Evolutionary conservation across 2,113 vertebrate genomes (phyloP).

Genomic region (Tretioscincus oriximinensis): DNA sequence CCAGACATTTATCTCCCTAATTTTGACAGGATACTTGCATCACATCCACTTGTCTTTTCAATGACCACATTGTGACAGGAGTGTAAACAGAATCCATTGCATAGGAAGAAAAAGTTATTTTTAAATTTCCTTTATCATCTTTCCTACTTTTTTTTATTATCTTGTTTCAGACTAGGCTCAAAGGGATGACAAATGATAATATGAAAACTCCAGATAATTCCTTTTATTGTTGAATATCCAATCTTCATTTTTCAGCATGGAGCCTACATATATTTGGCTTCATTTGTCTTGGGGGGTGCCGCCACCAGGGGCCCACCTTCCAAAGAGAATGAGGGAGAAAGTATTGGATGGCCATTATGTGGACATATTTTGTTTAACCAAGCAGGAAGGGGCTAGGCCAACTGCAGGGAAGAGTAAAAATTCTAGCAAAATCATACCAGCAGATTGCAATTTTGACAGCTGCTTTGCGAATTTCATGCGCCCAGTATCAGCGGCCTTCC

Average conservation of each 20-base stretch:
- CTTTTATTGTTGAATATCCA: slow-evolving; percentile 12
- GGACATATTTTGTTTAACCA: too few species aligned
- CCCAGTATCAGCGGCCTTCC: too few species aligned
- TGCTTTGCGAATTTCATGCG: too few species aligned
- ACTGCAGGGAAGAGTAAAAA: too few species aligned
- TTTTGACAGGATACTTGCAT: neutral
- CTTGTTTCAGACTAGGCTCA: slow-evolving; percentile 21
- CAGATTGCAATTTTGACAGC: too few species aligned
- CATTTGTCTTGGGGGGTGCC: too few species aligned
- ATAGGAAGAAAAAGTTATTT: neutral
- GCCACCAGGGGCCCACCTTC: too few species aligned
- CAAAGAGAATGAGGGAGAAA: too few species aligned
- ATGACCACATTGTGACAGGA: neutral
- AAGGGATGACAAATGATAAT: slow-evolving; percentile 38
- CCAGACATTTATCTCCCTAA: neutral
- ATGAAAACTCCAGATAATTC: slow-evolving; percentile 49
- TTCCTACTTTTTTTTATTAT: slow-evolving; percentile 33
- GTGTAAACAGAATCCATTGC: neutral
- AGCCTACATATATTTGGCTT: slow-evolving; percentile 22
- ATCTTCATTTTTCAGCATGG: slow-evolving; percentile 44
- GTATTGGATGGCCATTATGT: too few species aligned
- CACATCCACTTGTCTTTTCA: neutral
- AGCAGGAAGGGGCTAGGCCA: too few species aligned
- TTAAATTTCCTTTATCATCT: slow-evolving; percentile 12
- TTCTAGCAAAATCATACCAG: too few species aligned